Base-by-base conservation (phyloP, 2,113 vertebrate genomes). In the Thryonomys swinderianus region DNA sequence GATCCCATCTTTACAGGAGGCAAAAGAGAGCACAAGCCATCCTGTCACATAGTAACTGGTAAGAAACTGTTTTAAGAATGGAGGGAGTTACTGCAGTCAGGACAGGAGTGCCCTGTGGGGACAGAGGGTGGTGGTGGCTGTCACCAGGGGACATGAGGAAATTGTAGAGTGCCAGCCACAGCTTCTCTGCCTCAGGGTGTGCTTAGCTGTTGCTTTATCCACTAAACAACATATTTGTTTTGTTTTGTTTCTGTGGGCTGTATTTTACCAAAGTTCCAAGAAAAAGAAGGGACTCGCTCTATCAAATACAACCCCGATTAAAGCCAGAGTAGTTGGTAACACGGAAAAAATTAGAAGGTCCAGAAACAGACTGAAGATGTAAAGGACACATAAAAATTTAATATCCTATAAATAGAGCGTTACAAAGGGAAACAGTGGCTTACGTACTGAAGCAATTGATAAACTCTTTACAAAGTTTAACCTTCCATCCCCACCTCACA, bases 251-350 rank as follows among this genome's bases (percentile, higher is more conserved):
- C 48, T 85, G 40, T 55, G 57, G 20, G 25, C 10, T 94, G 0
- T 86, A 61, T 69, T 89, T 92, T 34, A 90, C 81, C 80, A 88
- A 91, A 79, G 53, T 57, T 91, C 51, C 53, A 93, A 91, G 48
- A 74, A 92, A 51, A 30, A 79, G 14, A 5, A 69, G 66, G 40
- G 80, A 64, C 6, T 83, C 53, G 2, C 61, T 59, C 61, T 86
- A 84, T 20, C 55, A 78, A 91, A 80, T 91, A 74, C 84, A 93
- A 66, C 40, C 57, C 12, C 40, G 59, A 86, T 45, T 79, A 93
- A 91, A 85, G 34, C 2, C 34, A 59, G 85, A 55, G 37, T 84
- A 87, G 93, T 87, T 57, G 12, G 73, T 30, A 69, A n/a, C 21
- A 13, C 42, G 20, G 62, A 27, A 59, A 86, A 91, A 95, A 95